A percentile compares a stretch with the other conserved stretches of the same genome.
Conservation (phyloP, 2,113 vertebrate species). For the Lasiurus cinereus region DNA sequence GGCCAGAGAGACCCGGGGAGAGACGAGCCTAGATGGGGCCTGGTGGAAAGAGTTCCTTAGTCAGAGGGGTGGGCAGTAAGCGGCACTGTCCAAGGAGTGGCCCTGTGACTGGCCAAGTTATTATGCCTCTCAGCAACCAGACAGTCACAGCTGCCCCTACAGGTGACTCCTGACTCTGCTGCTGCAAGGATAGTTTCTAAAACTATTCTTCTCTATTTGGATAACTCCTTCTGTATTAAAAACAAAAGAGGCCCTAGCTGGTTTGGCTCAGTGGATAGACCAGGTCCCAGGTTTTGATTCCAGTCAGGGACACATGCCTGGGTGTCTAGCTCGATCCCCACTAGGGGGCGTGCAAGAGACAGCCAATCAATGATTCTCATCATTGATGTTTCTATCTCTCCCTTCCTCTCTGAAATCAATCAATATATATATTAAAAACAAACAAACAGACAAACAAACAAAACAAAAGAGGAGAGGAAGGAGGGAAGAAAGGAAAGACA, state of each 20-base stretch:
- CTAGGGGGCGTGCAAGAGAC: too few relatives aligned
- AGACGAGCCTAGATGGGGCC: neutral
- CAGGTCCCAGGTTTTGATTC: too few relatives aligned
- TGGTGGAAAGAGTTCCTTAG: neutral
- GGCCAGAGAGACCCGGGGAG: too few relatives aligned
- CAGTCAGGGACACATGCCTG: too few relatives aligned
- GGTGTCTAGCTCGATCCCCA: too few relatives aligned
- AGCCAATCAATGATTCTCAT: too few relatives aligned
- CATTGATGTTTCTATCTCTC: too few relatives aligned
- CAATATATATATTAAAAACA: too few relatives aligned
- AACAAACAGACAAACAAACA: too few relatives aligned
- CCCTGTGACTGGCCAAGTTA: neutral
- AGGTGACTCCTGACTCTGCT: neutral
- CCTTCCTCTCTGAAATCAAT: too few relatives aligned
- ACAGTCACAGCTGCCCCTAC: neutral
- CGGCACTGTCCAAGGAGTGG: neutral
- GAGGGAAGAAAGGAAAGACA: neutral
- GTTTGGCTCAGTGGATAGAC: too few relatives aligned
- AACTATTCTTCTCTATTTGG: neutral
- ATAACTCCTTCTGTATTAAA: neutral
- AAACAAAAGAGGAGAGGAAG: neutral
- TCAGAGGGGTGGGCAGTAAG: neutral
- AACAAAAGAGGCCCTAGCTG: neutral
- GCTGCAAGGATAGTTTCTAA: neutral
- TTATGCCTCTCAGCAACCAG: neutral